A percentile compares a stretch with the other conserved stretches of the same genome.
Conservation (phyloP, 2,888 invertebrate genomes). For the Lucinisca nassula region DNA sequence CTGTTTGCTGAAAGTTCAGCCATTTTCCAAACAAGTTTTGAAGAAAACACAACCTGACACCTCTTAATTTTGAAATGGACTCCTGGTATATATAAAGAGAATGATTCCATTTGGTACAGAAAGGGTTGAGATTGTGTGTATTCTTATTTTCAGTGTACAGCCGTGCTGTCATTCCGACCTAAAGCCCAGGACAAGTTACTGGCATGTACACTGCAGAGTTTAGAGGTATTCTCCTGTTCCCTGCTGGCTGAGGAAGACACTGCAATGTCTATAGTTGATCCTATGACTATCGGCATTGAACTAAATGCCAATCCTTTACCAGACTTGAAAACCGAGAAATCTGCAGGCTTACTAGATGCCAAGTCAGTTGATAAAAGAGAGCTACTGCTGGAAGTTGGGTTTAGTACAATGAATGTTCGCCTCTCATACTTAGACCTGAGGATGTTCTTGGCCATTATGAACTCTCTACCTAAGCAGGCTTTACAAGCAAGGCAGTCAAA, state of each 20-base stretch:
- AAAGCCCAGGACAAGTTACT: slow-evolving; percentile 92
- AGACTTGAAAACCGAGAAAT: slow-evolving; percentile 72
- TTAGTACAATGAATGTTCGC: slow-evolving; percentile 92
- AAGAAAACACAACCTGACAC: too few relatives aligned
- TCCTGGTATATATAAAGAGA: too few relatives aligned
- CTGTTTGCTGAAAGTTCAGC: too few relatives aligned
- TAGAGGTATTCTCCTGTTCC: slow-evolving; percentile 97
- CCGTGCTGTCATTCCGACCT: slow-evolving; percentile 94
- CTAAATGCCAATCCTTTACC: slow-evolving; percentile 84
- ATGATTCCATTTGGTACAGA: too few relatives aligned
- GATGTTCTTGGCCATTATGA: slow-evolving; percentile 96
- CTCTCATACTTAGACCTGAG: slow-evolving; percentile 97
- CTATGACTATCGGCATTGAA: slow-evolving; percentile 92
- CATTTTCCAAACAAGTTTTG: too few relatives aligned
- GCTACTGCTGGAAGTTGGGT: slow-evolving; percentile 85
- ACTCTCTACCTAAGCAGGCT: slow-evolving; percentile 94
- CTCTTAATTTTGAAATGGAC: too few relatives aligned
- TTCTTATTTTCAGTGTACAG: slow-evolving; percentile 92
- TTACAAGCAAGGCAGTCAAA: slow-evolving; percentile 70
- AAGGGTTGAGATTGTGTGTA: too few relatives aligned
- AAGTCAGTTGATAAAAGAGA: slow-evolving; percentile 79
- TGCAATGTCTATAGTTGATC: slow-evolving; percentile 97
- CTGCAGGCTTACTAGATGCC: slow-evolving; percentile 83
- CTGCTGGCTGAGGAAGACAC: slow-evolving; percentile 97
- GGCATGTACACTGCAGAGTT: slow-evolving; percentile 94